phyloP scores from a whole-genome alignment of 1,140 invertebrate species.

The Wasmannia auropunctata region DNA sequence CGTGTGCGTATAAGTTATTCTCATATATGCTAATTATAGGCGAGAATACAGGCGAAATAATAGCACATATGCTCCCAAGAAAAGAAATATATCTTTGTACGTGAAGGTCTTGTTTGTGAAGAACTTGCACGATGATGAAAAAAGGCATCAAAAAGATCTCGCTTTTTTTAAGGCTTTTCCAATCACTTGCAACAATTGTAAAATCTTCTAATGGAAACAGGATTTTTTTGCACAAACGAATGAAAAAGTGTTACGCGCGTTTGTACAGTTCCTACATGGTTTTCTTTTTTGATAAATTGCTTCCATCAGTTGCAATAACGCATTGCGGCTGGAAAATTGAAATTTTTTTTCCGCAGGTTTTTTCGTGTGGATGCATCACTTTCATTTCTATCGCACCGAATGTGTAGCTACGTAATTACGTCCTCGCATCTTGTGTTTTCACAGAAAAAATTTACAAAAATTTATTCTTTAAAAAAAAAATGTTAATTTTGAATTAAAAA shows the following conservation, averaged over 20 bases:
- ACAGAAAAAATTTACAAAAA: neutral
- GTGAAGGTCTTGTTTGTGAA: too few species aligned
- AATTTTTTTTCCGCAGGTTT: neutral
- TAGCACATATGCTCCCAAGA: too few species aligned
- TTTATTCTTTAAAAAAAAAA: neutral
- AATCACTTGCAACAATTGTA: neutral
- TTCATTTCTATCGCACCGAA: neutral
- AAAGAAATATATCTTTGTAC: too few species aligned
- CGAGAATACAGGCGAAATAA: too few species aligned
- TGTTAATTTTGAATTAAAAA: constrained; percentile 1
- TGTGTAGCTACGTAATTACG: neutral
- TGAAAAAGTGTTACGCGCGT: neutral
- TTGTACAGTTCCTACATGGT: neutral
- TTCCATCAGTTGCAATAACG: neutral
- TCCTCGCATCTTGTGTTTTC: too few species aligned
- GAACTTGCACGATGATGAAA: too few species aligned
- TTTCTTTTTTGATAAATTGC: constrained; percentile 26
- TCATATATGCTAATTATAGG: too few species aligned
- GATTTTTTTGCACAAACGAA: neutral
- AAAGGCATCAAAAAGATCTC: too few species aligned
- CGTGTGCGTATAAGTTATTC: too few species aligned
- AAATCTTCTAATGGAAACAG: neutral
- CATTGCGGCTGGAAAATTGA: neutral
- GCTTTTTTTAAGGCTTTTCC: neutral
- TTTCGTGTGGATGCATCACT: neutral